Evolutionary conservation across 2,797 vertebrate genomes (phyloP), one percentile per base, ranked within the genome.

Genomic region (Synaphobranchus kaupii): DNA sequence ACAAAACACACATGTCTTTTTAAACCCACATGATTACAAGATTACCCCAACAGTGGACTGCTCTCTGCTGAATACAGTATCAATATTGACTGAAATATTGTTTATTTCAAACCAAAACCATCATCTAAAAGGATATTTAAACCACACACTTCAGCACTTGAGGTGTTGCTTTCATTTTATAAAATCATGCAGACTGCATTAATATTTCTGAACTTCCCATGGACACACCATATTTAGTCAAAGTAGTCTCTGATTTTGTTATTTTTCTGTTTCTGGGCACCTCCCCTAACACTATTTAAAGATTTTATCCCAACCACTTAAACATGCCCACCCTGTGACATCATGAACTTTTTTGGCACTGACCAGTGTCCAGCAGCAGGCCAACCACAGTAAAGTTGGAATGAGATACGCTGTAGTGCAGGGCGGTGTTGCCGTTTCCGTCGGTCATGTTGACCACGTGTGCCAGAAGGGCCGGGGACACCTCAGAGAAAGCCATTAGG

Each of bases 401-500:
- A 92, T 99, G 98, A 1, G 98, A 99, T 85, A 99, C 97, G 0
- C 98, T 99, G 95, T 99, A 99, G 95, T 99, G 98, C 44, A 99
- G 95, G 44, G 98, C 98, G 0, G 98, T 98, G 96, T 99, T 99
- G 80, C 98, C 98, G 0, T 99, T 99, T 58, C 97, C 97, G 0
- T 99, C 98, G 0, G 96, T 96, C 96, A 99, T 96, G 95, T 99
- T 99, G 91, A 99, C 96, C 12, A 99, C 93, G 0, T 98, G 96
- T 13, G 93, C 89, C 94, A 99, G 93, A 87, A 99, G 95, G 28
- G 93, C 90, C 0, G 96, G 92, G 0, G 98, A 98, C 90, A 98
- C 90, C 90, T 97, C 95, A 0, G 94, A 93, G 89, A 98, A 96
- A 0, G 96, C 97, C 92, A 96, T 95, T 89, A 99, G 95, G 91